Evolutionary conservation across 1,140 invertebrate genomes (phyloP).

Genomic region (Paracyclopina nana): DNA sequence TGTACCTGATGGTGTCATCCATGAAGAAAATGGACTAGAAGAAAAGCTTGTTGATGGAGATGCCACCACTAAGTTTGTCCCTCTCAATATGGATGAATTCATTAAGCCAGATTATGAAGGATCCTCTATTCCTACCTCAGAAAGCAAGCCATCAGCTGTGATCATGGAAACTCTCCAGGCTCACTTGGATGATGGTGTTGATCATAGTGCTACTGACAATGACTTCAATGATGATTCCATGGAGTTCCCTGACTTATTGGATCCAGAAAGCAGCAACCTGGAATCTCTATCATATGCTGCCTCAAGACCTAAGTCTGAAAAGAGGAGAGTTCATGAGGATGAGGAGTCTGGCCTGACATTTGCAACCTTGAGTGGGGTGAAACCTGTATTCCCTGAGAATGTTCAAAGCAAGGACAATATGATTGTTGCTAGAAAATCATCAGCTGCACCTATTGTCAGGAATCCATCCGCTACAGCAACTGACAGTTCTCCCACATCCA

Average conservation of each 20-base stretch:
- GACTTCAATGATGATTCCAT: neutral
- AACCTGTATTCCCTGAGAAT: neutral
- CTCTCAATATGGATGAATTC: constrained; percentile 15
- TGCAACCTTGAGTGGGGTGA: neutral
- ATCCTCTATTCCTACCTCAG: no score
- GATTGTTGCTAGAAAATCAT: constrained; percentile 9
- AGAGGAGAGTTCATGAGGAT: neutral
- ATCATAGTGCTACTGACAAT: no score
- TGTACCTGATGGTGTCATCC: no score
- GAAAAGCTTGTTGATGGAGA: constrained; percentile 11
- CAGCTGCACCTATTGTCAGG: neutral
- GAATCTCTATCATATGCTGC: neutral
- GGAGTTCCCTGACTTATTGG: constrained; percentile 12
- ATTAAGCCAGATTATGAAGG: no score
- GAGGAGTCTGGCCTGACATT: constrained; percentile 3
- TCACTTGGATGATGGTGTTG: no score
- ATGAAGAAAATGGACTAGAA: neutral
- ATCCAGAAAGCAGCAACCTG: constrained; percentile 3
- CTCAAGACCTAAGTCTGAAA: no score
- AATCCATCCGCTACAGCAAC: no score
- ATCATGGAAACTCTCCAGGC: no score
- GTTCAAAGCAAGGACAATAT: neutral
- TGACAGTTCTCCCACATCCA: no score
- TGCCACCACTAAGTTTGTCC: constrained; percentile 14
- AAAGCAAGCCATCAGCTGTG: no score